Base-by-base conservation (phyloP, 2,797 vertebrate species). In the Botia kubotai region DNA sequence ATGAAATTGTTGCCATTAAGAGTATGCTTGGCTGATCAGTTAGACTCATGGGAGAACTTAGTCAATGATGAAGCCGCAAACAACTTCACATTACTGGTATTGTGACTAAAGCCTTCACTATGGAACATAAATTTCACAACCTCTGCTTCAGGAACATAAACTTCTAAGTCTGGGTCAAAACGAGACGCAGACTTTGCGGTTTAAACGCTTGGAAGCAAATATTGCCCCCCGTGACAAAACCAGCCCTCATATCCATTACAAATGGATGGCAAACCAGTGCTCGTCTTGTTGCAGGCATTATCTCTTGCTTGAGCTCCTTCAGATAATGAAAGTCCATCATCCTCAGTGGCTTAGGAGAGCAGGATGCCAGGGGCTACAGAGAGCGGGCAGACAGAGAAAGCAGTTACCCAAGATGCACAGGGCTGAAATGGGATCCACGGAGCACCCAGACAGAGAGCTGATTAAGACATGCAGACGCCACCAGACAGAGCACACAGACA, bases 381-480 rank as follows among this genome's bases (percentile, higher is more conserved):
- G 87, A 82, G 84, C 81, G 81, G 83, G 78, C 72, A 23, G 77
- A 80, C 52, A 26, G 57, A 77, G 86, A 88, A 89, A 87, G 89
- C 89, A 89, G 93, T 93, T 93, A 94, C 92, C 87, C 91, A 93
- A 93, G 93, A 93, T 92, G 92, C 89, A 91, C 87, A 83, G 80
- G 88, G 85, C 91, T 94, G 94, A 94, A 95, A 95, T 91, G 89
- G 91, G 93, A 95, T 94, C 91, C 91, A 92, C 87, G 88, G 87
- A 92, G 90, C 92, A 91, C 90, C 92, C 93, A 95, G 94, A 94
- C 94, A 91, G 90, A 90, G 91, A 91, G 92, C 92, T 93, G 93
- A 94, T 93, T 93, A 94, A 95, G 93, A 94, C 93, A 93, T 92
- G 89, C 90, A 92, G 94, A 94, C 93, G 93, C 94, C 94, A 93